phyloP scores from a whole-genome alignment of 1,140 invertebrate species.

The Idris sp. region DNA sequence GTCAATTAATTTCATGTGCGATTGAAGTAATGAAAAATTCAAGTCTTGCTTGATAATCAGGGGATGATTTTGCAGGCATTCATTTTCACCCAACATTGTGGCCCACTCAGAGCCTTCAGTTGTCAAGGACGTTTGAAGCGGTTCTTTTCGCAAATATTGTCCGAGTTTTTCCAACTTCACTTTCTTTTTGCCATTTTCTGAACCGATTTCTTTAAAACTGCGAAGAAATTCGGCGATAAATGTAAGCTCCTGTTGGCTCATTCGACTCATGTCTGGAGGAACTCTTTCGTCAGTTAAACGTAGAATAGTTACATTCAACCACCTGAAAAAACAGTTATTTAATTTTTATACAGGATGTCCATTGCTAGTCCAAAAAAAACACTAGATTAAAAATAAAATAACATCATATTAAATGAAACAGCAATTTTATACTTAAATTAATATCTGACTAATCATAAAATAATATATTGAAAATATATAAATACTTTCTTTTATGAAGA shows the following conservation, averaged over 20 bases:
- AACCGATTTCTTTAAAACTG: constrained; percentile 85
- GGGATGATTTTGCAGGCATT: constrained; percentile 83
- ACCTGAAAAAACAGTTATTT: too few relatives aligned
- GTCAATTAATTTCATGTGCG: constrained; percentile 85
- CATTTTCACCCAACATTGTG: constrained; percentile 85
- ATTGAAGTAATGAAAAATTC: constrained; percentile 89
- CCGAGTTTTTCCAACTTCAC: constrained; percentile 93
- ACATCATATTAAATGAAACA: too few relatives aligned
- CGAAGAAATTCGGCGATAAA: constrained; percentile 94
- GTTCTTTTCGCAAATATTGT: constrained; percentile 88
- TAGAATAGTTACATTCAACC: constrained; percentile 91
- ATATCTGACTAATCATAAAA: too few relatives aligned
- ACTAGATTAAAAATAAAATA: too few relatives aligned
- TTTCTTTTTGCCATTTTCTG: constrained; percentile 80
- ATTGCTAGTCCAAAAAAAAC: too few relatives aligned
- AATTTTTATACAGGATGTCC: too few relatives aligned
- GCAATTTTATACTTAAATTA: too few relatives aligned
- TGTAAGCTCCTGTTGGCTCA: constrained; percentile 92
- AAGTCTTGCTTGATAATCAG: constrained; percentile 87
- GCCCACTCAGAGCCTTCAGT: constrained; percentile 83
- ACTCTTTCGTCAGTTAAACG: constrained; percentile 90
- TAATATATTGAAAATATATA: too few relatives aligned
- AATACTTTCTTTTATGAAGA: too few relatives aligned
- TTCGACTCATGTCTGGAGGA: constrained; percentile 87
- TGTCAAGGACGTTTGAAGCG: constrained; percentile 70